Evolutionary conservation across 2,113 vertebrate genomes (phyloP), one percentile per base, ranked within the genome.

Genomic region (Hipposideros armiger): DNA sequence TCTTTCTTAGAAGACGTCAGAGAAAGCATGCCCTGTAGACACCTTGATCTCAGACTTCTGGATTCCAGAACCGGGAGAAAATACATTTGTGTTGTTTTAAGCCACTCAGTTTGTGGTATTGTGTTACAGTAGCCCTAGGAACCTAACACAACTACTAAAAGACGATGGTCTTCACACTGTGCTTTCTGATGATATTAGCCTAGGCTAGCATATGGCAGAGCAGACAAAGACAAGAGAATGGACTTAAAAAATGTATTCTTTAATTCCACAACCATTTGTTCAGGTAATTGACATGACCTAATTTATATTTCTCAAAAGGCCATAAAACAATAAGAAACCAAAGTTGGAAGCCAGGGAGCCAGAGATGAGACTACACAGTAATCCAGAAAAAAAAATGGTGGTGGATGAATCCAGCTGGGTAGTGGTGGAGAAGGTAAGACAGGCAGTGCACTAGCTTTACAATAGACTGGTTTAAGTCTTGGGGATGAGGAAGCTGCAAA

Each of bases 401-500:
- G 20, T 52, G 24, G 3, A 26, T 30, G 36, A 19, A 62, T 54
- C 58, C 10, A 32, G 10, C 3, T 76, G 40, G 4, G 22, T 15
- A 50, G 4, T 28, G 45, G 17, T 66, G 3, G 30, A 62, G 3
- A 40, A 9, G 0, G 3, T 15, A 2, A 56, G 20, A 52, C 77
- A 2, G 2, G 16, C 16, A 1, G 40, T 22, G 3, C n/a, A 4
- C 4, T 73, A 19, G 20, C 16, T 78, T 89, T 42, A 56, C 5
- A 70, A 40, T 17, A 64, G 11, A 5, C 11, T n/a, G 3, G 4
- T 42, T n/a, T 60, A 66, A 64, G 24, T 19, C 7, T 30, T 50
- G 2, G 7, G 7, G 2, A 28, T 54, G 3, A 32, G 14, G 13
- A n/a, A 81, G 1, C 24, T 36, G 3, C 14, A 24, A 11, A 26